Evolutionary conservation across 35 echinoderm and acorn worm species (phyloP).

Genomic region (Holothuria glaberrima): DNA sequence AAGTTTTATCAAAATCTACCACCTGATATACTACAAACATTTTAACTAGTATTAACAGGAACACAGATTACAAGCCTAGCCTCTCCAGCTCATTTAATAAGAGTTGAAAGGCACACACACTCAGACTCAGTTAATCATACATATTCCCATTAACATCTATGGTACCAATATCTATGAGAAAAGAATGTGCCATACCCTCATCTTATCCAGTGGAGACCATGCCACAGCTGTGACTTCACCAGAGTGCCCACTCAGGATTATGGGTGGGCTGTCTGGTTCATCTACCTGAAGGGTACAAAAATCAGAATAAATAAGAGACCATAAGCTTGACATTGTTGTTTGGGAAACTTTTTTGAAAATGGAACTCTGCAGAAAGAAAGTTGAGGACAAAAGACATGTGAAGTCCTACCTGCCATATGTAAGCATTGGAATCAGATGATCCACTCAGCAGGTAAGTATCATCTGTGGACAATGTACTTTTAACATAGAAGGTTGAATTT

Average conservation of each 20-base stretch:
- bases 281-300: constrained; percentile 42
- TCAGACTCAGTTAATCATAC: no score
- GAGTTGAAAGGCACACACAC: no score
- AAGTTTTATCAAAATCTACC: no score
- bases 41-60: no score
- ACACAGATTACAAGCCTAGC: no score
- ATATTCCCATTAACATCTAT: no score
- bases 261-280: constrained; percentile 59
- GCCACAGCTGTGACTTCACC: constrained; percentile 89
- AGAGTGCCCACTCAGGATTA: constrained; percentile 68
- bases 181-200: constrained; percentile 52
- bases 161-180: no score
- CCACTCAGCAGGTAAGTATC: constrained; percentile 83
- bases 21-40: no score
- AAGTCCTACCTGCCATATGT: constrained; percentile 90
- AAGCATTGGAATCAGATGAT: constrained; percentile 88
- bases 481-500: constrained; percentile 92
- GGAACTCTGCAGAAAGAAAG: background rate
- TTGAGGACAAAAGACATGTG: background rate
- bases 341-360: no score
- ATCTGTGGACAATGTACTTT: constrained; percentile 77
- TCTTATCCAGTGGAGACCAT: constrained; percentile 80
- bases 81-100: no score
- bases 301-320: no score
- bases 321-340: no score